Conservation (phyloP, 64 coral and sea anemone genomes). For the Porites australiensis region DNA sequence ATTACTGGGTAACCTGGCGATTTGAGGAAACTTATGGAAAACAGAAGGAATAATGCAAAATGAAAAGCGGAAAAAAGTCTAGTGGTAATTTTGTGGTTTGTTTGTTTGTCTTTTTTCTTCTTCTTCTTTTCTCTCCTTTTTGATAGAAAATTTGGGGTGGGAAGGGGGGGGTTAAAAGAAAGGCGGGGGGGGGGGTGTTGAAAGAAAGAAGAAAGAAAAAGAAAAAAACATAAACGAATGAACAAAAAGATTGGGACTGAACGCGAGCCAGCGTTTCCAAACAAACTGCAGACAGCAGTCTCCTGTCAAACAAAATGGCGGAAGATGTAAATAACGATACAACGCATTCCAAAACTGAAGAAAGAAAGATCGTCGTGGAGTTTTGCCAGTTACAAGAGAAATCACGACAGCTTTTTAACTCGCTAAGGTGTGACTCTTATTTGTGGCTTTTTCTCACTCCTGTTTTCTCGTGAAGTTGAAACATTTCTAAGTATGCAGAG, state of each 20-base stretch:
- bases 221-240: no score
- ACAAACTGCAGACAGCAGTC: background rate
- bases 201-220: no score
- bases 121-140: no score
- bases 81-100: no score
- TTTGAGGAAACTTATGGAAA: background rate
- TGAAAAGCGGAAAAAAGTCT: no score
- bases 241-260: background rate
- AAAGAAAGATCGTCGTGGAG: conserved; percentile 88
- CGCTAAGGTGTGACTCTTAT: conserved; percentile 71
- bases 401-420: conserved; percentile 87
- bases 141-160: no score
- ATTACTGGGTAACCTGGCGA: conserved; percentile 7
- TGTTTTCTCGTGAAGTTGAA: background rate
- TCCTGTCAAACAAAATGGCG: conserved; percentile 64
- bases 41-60: background rate
- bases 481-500: background rate
- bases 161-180: no score
- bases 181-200: no score
- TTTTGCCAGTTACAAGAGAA: conserved; percentile 95
- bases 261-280: background rate
- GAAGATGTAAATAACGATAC: conserved; percentile 73
- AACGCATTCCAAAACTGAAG: conserved; percentile 40
- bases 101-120: no score
- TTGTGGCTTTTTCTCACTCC: background rate